Evolutionary conservation across 1,140 invertebrate genomes (phyloP).

Genomic region (Littorina saxatilis): DNA sequence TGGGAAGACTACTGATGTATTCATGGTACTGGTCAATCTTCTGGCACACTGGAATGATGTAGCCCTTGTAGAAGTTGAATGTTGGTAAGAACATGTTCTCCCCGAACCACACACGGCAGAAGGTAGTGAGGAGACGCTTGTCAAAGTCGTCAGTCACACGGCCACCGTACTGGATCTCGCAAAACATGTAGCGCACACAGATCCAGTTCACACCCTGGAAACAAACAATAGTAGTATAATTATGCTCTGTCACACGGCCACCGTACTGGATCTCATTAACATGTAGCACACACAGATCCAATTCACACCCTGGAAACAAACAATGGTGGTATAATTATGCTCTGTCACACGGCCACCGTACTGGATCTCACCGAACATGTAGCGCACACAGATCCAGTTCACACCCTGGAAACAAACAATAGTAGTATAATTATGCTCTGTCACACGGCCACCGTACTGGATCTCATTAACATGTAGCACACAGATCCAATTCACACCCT

Average conservation of each 20-base stretch:
- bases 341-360: conserved; percentile 97
- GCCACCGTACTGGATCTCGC: conserved; percentile 97
- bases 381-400: conserved; percentile 91
- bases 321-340: no score
- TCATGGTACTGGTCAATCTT: conserved; percentile 63
- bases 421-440: no score
- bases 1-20: conserved; percentile 87
- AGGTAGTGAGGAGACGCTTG: conserved; percentile 91
- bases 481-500: conserved; percentile 97
- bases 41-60: conserved; percentile 69
- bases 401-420: conserved; percentile 84
- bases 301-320: conserved; percentile 86
- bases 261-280: conserved; percentile 98
- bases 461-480: conserved; percentile 87
- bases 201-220: conserved; percentile 93
- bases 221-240: no score
- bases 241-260: conserved; percentile 96
- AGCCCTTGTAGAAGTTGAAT: conserved; percentile 72
- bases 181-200: conserved; percentile 84
- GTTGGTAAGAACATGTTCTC: conserved; percentile 73
- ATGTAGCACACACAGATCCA: conserved; percentile 88
- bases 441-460: conserved; percentile 96
- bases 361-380: conserved; percentile 92
- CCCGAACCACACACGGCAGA: conserved; percentile 77
- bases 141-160: conserved; percentile 97